phyloP scores from a whole-genome alignment of 2,888 invertebrate species.

The Thera obeliscata region DNA sequence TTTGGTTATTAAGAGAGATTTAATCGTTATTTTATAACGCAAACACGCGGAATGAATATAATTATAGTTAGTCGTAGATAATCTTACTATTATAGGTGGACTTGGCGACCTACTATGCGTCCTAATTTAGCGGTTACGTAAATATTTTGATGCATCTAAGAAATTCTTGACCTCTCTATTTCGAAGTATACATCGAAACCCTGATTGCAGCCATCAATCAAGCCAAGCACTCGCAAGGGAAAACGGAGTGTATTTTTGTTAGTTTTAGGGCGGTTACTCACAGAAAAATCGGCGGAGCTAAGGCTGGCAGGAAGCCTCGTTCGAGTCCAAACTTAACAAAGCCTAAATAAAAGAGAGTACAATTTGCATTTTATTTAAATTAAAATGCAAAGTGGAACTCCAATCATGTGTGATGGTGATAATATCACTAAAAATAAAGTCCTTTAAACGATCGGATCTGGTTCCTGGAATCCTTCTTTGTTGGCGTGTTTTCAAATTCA shows the following conservation, averaged over 20 bases:
- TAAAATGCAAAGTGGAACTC: too few relatives aligned
- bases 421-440: too few relatives aligned
- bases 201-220: slow-evolving; percentile 59
- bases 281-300: not conserved
- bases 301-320: not conserved
- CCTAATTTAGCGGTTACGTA: not conserved
- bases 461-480: too few relatives aligned
- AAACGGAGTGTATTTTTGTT: slow-evolving; percentile 52
- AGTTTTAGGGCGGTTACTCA: slow-evolving; percentile 40
- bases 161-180: slow-evolving; percentile 43
- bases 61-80: too few relatives aligned
- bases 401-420: too few relatives aligned
- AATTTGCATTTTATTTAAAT: too few relatives aligned
- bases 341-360: too few relatives aligned
- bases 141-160: slow-evolving; percentile 1
- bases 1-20: not conserved
- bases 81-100: too few relatives aligned
- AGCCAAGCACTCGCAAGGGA: slow-evolving; percentile 39
- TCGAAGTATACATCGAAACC: slow-evolving; percentile 54
- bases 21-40: not conserved
- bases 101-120: not conserved
- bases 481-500: too few relatives aligned
- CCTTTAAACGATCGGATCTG: too few relatives aligned
- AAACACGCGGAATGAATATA: too few relatives aligned
- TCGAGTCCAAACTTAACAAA: too few relatives aligned